phyloP scores from a whole-genome alignment of 1,140 invertebrate genomes.

The Dendroctonus valens region DNA sequence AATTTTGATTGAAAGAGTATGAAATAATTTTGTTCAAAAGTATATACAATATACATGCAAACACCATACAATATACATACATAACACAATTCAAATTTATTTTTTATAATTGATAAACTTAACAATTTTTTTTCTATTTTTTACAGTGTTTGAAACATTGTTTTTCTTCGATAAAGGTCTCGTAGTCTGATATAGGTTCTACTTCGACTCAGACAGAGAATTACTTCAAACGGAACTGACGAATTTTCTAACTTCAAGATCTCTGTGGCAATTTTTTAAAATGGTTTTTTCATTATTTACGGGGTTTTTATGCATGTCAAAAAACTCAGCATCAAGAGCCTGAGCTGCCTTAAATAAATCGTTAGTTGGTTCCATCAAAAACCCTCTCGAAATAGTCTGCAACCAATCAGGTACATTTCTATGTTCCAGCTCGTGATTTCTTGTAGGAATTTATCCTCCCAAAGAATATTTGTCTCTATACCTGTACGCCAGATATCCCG shows the following conservation, averaged over 20 bases:
- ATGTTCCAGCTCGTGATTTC: no score
- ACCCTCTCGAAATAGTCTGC: neutral
- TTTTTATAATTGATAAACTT: slow-evolving; percentile 1
- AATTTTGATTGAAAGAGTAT: no score
- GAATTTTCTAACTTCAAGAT: neutral
- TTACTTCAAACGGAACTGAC: slow-evolving; percentile 15
- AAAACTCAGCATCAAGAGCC: slow-evolving; percentile 13
- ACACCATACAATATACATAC: no score
- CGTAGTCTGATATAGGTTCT: slow-evolving; percentile 17
- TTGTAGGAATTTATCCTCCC: neutral
- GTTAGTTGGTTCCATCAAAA: neutral
- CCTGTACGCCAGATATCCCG: no score
- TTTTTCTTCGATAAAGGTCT: neutral
- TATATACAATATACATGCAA: no score
- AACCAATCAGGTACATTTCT: slow-evolving; percentile 1
- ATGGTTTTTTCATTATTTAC: slow-evolving; percentile 15
- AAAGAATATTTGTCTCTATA: slow-evolving; percentile 12
- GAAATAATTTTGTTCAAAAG: no score
- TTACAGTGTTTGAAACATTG: slow-evolving; percentile 3
- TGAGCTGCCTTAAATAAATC: slow-evolving; percentile 7
- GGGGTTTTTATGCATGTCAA: slow-evolving; percentile 13
- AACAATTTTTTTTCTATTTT: neutral
- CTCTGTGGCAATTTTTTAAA: slow-evolving; percentile 7
- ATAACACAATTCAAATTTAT: no score
- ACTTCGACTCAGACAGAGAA: slow-evolving; percentile 12